These are phyloP conservation scores for Drosophila melanica DNA, from an alignment of 1,140 invertebrate species.

Conservation along the genomic window DNA sequence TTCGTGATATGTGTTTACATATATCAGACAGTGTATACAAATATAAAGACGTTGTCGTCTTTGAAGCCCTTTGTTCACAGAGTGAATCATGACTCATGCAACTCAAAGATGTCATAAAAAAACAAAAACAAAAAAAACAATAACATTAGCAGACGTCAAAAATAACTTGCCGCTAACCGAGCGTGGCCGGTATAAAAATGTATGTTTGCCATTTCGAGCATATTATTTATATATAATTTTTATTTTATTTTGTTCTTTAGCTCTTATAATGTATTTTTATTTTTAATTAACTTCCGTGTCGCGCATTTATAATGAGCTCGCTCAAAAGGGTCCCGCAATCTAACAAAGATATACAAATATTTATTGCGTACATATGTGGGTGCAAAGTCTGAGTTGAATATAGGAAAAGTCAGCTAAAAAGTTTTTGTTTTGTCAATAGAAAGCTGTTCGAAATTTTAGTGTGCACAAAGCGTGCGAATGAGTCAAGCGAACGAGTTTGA, in stretches of 20 bases:
- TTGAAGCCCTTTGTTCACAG: conserved; percentile 17
- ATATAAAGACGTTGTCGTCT: neutral
- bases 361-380: neutral
- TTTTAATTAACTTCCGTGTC: conserved; percentile 71
- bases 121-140: neutral
- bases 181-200: conserved; percentile 32
- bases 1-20: conserved; percentile 16
- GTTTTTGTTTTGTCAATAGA: conserved; percentile 35
- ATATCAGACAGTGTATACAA: neutral
- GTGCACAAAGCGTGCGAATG: conserved; percentile 20
- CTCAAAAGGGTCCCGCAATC: conserved; percentile 43
- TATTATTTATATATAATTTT: conserved; percentile 22
- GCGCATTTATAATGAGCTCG: conserved; percentile 66
- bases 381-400: conserved; percentile 3
- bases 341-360: conserved; percentile 21
- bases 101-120: conserved; percentile 34
- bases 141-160: conserved; percentile 23
- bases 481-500: conserved; percentile 14
- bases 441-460: conserved; percentile 25
- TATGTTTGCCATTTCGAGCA: conserved; percentile 37
- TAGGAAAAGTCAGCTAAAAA: conserved; percentile 22
- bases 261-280: conserved; percentile 61
- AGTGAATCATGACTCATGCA: conserved; percentile 36
- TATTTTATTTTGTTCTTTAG: conserved; percentile 41
- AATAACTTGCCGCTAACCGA: conserved; percentile 40